Base-by-base conservation (phyloP, 2,888 invertebrate genomes). In the Ditylenchus weischeri region DNA sequence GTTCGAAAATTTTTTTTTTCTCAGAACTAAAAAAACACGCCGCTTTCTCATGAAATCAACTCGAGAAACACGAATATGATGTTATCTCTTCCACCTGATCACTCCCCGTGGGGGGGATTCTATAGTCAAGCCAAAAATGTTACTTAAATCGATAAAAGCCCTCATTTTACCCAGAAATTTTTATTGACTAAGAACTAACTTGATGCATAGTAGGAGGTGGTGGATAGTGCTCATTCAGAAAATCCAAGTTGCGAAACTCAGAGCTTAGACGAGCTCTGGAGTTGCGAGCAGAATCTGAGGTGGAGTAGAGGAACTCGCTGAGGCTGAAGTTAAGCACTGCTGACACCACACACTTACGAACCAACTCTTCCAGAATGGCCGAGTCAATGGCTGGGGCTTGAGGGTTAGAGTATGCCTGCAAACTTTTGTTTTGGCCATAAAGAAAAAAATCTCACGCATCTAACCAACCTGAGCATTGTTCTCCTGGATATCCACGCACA, bases 271-370 rank as follows among this genome's bases (percentile, higher is more conserved):
- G 21, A 36, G 62, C 66, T 19, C 23, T 47, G 8, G 67, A 66
- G 10, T 59, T 63, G 59, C 75, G 75, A 18, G 66, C 69, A 13
- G 71, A 54, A 48, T 71, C 62, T 21, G 66, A 65, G 29, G 54
- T 23, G 21, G 54, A 54, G n/a, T 62, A 72, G 13, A 72, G 61
- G 35, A 72, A 72, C 58, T 79, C 77, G 18, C 78, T 76, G 50
- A 81, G 71, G 62, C 79, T 82, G 64, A 82, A 75, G 66, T 79
- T 83, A 10, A 81, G 77, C 51, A 82, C 82, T 10, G 81, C 79
- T 21, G 79, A 79, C 48, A 79, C 63, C 36, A 82, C 65, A 72
- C 83, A 84, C 75, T 77, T 81, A 77, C 76, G 83, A 78, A 73
- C 84, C 76, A 75, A 82, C 71, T 79, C 84, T 78, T 72, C 84